Conservation (phyloP, 1,140 invertebrate genomes). For the Apis florea region DNA sequence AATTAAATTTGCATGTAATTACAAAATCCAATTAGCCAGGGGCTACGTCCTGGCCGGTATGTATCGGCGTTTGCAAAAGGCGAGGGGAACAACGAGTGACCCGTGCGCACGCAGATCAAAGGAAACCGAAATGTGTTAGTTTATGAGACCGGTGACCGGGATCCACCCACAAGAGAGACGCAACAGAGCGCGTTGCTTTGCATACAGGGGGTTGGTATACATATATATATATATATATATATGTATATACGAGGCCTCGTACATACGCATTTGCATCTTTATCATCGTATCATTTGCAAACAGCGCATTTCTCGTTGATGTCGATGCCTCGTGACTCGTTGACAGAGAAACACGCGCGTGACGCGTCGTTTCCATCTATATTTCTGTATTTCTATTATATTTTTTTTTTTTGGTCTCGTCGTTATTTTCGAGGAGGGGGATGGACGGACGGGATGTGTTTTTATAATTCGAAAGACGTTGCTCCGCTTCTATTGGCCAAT, state of each 20-base stretch:
- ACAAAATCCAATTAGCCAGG: conserved; percentile 26
- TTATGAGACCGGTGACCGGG: conserved; percentile 22
- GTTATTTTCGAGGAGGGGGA: too few relatives aligned
- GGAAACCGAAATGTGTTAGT: conserved; percentile 46
- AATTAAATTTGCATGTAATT: conserved; percentile 42
- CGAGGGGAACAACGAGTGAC: conserved; percentile 20
- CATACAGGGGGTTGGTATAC: background rate
- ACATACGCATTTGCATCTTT: conserved; percentile 61
- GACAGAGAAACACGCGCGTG: background rate
- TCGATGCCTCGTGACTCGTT: conserved; percentile 6
- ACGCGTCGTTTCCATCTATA: background rate
- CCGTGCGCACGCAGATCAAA: conserved; percentile 34
- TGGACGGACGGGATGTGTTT: background rate
- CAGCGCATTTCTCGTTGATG: conserved; percentile 18
- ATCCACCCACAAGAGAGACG: conserved; percentile 24
- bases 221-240: background rate
- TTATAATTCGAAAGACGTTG: background rate
- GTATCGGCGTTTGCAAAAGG: conserved; percentile 41
- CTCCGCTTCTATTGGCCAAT: conserved; percentile 24
- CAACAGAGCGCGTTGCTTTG: conserved; percentile 15
- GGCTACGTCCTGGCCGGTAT: background rate
- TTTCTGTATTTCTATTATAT: too few relatives aligned
- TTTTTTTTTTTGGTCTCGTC: too few relatives aligned
- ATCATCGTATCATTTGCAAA: conserved; percentile 51
- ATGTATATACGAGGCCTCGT: background rate